These are phyloP conservation scores for Sphaerophoria taeniata DNA, from an alignment of 2,888 invertebrate species.

Conservation along the genomic window DNA sequence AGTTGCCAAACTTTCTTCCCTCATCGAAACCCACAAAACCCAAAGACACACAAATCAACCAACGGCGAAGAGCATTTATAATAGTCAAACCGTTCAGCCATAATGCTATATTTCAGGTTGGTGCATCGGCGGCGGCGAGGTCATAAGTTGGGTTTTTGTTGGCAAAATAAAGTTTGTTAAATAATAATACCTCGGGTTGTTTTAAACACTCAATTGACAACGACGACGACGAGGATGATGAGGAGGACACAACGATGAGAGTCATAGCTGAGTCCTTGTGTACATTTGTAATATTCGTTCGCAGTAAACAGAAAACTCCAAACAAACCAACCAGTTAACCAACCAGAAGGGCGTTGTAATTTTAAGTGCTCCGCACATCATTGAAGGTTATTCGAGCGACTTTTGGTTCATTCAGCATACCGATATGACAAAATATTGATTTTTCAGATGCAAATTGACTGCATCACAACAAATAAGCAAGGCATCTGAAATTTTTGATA, in stretches of 20 bases:
- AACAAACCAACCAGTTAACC: background rate
- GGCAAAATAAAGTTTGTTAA: slow-evolving; percentile 53
- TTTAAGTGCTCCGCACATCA: slow-evolving; percentile 4
- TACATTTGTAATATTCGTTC: slow-evolving; percentile 31
- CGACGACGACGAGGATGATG: background rate
- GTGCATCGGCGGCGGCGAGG: background rate
- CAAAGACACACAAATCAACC: slow-evolving; percentile 33
- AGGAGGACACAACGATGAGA: too few relatives aligned
- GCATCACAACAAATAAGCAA: background rate
- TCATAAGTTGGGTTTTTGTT: background rate
- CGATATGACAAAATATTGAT: slow-evolving; percentile 63
- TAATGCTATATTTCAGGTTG: background rate
- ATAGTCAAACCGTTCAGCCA: background rate
- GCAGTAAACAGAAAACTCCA: slow-evolving; percentile 10
- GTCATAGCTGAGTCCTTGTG: slow-evolving; percentile 36
- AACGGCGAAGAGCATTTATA: slow-evolving; percentile 1
- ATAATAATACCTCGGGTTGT: slow-evolving; percentile 61
- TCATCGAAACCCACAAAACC: background rate
- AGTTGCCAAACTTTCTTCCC: slow-evolving; percentile 25
- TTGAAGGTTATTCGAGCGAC: slow-evolving; percentile 26
- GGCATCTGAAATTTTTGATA: slow-evolving; percentile 4
- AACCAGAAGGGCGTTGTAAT: slow-evolving; percentile 20
- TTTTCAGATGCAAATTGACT: slow-evolving; percentile 33
- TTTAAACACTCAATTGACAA: slow-evolving; percentile 52
- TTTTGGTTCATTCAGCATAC: slow-evolving; percentile 23